Conservation (phyloP, 1,140 invertebrate genomes). For the Lepidurus packardi region DNA sequence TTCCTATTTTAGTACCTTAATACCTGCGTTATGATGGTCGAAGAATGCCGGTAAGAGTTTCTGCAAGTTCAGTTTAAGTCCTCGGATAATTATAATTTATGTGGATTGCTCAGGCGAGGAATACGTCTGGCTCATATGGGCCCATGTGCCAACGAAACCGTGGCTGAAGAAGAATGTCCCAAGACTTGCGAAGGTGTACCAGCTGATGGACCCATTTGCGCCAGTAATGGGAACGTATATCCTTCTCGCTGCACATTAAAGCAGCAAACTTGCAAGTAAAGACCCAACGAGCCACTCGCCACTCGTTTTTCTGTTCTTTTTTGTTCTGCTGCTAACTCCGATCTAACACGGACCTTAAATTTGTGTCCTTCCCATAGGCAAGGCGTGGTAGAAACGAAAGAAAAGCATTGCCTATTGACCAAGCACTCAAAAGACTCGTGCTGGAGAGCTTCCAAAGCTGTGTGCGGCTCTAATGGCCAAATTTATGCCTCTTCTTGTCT, state of each 20-base stretch:
- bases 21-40: constrained; percentile 31
- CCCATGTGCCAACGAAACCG: constrained; percentile 73
- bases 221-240: constrained; percentile 78
- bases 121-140: constrained; percentile 70
- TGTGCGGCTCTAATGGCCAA: constrained; percentile 85
- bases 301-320: constrained; percentile 17
- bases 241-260: constrained; percentile 90
- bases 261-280: constrained; percentile 76
- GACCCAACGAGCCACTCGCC: constrained; percentile 27
- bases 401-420: constrained; percentile 86
- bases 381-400: constrained; percentile 64
- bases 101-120: constrained; percentile 49
- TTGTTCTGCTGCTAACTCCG: constrained; percentile 13
- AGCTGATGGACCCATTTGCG: constrained; percentile 81
- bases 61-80: background rate
- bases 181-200: constrained; percentile 75
- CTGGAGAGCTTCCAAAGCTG: constrained; percentile 78
- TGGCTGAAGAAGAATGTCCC: constrained; percentile 78
- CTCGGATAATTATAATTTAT: constrained; percentile 26
- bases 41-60: constrained; percentile 35
- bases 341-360: background rate
- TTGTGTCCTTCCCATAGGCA: constrained; percentile 42
- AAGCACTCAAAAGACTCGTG: constrained; percentile 82
- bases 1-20: constrained; percentile 30
- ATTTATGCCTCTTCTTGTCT: constrained; percentile 66